Evolutionary conservation across 2,113 vertebrate genomes (phyloP).

Genomic region (Lasiurus cinereus): DNA sequence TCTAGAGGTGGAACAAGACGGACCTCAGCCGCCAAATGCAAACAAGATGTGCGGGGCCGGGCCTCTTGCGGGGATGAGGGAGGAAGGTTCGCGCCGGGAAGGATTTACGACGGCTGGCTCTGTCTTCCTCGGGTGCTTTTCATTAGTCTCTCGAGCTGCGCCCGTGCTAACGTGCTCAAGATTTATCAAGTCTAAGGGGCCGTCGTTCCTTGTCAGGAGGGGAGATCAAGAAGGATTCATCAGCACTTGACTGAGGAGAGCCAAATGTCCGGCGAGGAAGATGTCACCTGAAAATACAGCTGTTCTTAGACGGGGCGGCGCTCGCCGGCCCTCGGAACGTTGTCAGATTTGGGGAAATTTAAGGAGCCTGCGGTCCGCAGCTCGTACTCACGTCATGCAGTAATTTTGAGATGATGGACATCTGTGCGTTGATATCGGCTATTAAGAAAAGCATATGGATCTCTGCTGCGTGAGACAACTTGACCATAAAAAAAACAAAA

Average conservation of each 20-base stretch:
- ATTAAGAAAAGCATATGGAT: background rate
- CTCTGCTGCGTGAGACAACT: background rate
- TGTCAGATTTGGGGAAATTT: constrained; percentile 34
- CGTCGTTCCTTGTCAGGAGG: constrained; percentile 82
- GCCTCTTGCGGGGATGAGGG: constrained; percentile 82
- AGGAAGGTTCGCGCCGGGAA: constrained; percentile 85
- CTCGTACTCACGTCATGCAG: background rate
- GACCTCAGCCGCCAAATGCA: constrained; percentile 87
- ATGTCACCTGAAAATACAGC: background rate
- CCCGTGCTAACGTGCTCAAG: constrained; percentile 76
- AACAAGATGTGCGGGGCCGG: constrained; percentile 89
- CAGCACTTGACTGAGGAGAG: constrained; percentile 73
- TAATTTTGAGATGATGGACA: background rate
- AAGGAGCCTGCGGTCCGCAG: background rate
- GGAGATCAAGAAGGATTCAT: constrained; percentile 84
- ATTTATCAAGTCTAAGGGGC: constrained; percentile 83
- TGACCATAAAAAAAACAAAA: background rate
- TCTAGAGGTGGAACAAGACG: constrained; percentile 87
- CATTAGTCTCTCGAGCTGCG: constrained; percentile 81
- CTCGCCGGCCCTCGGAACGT: background rate
- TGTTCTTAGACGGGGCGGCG: constrained; percentile 53
- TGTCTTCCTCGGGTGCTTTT: constrained; percentile 85
- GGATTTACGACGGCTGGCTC: constrained; percentile 86
- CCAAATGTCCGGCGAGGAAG: constrained; percentile 58
- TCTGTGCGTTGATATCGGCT: background rate